Conservation (phyloP, 2,888 invertebrate species). For the Spisula solida region DNA sequence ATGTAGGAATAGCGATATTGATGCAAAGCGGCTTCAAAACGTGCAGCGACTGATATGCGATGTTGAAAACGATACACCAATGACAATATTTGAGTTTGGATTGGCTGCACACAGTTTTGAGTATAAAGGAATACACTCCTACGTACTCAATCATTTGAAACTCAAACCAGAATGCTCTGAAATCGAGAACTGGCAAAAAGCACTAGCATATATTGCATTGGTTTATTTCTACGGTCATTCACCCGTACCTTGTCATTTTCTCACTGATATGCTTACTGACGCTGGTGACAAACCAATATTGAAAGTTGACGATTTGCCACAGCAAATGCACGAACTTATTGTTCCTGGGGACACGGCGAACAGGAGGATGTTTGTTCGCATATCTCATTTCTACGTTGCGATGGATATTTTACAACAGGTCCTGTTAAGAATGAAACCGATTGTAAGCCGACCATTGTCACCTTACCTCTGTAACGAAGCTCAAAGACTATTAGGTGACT, state of each 20-base stretch:
- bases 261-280: constrained; percentile 44
- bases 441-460: background rate
- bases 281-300: constrained; percentile 31
- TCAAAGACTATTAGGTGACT: constrained; percentile 55
- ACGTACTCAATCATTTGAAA: constrained; percentile 64
- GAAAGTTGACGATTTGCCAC: constrained; percentile 60
- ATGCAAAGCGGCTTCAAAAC: background rate
- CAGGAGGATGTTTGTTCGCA: constrained; percentile 62
- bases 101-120: constrained; percentile 66
- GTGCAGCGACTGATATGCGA: constrained; percentile 33
- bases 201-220: constrained; percentile 57
- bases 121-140: constrained; percentile 64
- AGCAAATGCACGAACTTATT: constrained; percentile 61
- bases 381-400: constrained; percentile 70
- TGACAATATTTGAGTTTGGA: constrained; percentile 70
- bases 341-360: no score
- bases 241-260: constrained; percentile 65
- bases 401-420: constrained; percentile 73
- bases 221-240: constrained; percentile 69
- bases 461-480: constrained; percentile 59
- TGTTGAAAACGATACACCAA: constrained; percentile 34
- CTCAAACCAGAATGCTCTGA: background rate
- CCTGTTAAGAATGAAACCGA: constrained; percentile 29
- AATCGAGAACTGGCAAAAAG: constrained; percentile 45
- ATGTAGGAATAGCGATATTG: constrained; percentile 8